Evolutionary conservation across 2,888 invertebrate species (phyloP), one percentile per base, ranked within the genome.

Genomic region (Andrena marginata): DNA sequence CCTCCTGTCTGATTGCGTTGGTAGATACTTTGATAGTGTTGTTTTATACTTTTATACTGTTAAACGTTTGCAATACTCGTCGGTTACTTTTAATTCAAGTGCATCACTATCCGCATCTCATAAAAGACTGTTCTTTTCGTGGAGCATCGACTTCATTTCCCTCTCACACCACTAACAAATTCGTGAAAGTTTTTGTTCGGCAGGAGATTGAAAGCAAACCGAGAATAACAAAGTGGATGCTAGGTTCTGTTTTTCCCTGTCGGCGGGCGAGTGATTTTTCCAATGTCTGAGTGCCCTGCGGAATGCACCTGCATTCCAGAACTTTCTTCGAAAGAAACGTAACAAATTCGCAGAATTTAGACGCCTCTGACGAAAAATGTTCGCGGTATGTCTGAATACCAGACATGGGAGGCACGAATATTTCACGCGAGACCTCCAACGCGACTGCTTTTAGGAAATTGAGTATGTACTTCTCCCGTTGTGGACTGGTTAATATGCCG

Each of bases 271-370:
- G 75, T 67, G 73, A 85, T 85, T 80, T 83, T 67, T 78, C 82
- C 77, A 48, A n/a, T 23, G 75, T 75, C 54, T 75, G 63, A 77
- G 64, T 75, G 62, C 29, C 48, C 7, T 29, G 6, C 23, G 54
- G 59, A 75, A 70, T 49, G 56, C 64, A 64, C 67, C 70, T 56
- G 59, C 68, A 56, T 60, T 75, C 56, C 65, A 16, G 31, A 42
- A 51, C 29, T 68, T 42, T 26, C 29, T 49, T 59, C 7, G 16
- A 60, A 82, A 72, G 82, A 62, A 76, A 63, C 10, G 59, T 54
- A 82, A 77, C 64, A 72, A 81, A 82, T 81, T 82, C 56, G 3
- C 70, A 13, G 65, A 80, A 80, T 80, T 81, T 64, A 64, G 51
- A 60, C 33, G 29, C 51, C 54, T 35, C 56, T n/a, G 77, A 78